These are phyloP conservation scores for Elanus axillaris DNA, from an alignment of 2,113 vertebrate species.

Conservation along the genomic window DNA sequence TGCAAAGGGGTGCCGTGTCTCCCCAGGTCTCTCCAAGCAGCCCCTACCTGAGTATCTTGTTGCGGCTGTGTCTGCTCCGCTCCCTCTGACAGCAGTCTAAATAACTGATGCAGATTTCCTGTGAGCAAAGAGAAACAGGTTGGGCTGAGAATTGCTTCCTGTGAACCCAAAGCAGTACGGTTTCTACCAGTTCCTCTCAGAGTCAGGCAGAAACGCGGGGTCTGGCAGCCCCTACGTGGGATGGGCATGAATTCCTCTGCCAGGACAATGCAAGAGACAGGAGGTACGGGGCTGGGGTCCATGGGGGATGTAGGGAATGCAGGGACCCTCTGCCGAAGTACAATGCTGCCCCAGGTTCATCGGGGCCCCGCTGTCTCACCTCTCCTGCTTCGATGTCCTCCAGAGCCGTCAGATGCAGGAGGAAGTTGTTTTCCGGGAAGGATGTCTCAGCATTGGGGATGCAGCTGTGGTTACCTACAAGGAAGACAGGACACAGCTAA, in stretches of 20 bases:
- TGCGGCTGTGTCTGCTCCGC: conserved; percentile 91
- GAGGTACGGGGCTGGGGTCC: neutral
- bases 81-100: conserved; percentile 95
- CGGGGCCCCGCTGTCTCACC: conserved; percentile 70
- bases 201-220: neutral
- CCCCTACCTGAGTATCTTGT: conserved; percentile 91
- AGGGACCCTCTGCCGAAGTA: too few species aligned
- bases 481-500: neutral
- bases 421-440: conserved; percentile 94
- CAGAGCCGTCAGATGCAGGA: conserved; percentile 89
- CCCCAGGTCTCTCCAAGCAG: neutral
- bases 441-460: conserved; percentile 92
- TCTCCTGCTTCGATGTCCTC: conserved; percentile 89
- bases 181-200: neutral
- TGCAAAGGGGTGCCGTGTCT: too few species aligned
- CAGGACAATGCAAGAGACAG: neutral
- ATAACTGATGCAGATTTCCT: conserved; percentile 99
- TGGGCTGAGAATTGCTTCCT: neutral
- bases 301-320: neutral
- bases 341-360: neutral
- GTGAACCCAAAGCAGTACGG: rapidly evolving
- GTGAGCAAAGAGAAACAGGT: neutral
- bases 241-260: neutral
- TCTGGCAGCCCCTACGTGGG: rapidly evolving
- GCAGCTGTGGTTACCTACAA: conserved; percentile 95